phyloP scores from a whole-genome alignment of 37 sponge, comb jelly and placozoan species.

The Geodia barretti region DNA sequence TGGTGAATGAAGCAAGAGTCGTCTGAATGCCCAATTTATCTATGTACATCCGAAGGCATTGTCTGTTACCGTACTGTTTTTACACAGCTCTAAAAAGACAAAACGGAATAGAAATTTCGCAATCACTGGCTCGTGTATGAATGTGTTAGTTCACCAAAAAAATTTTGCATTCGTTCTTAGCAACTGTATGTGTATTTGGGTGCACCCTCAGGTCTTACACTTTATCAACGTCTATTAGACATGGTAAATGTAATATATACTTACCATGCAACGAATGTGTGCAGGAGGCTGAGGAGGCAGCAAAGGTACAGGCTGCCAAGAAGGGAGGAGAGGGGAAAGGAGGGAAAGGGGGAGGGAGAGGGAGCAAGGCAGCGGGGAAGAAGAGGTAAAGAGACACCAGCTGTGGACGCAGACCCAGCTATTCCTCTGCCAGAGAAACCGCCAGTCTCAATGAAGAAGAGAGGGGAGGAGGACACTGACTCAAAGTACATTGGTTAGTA shows the following conservation, averaged over 20 bases:
- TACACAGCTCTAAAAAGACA: no score
- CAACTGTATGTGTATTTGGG: no score
- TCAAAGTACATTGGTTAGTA: slow-evolving; percentile 62
- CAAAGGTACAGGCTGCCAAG: background rate
- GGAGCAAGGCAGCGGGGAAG: slow-evolving; percentile 10
- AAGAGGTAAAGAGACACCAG: slow-evolving; percentile 69
- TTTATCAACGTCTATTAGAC: no score
- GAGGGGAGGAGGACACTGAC: slow-evolving; percentile 86
- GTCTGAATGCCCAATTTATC: background rate
- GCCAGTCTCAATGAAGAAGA: slow-evolving; percentile 77
- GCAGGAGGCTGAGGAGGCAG: background rate
- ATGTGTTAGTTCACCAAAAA: no score
- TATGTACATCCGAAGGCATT: no score
- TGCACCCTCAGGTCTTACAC: no score
- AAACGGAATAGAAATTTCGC: no score
- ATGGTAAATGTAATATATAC: background rate
- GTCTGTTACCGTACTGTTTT: no score
- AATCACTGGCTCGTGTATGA: no score
- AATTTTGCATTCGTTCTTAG: no score
- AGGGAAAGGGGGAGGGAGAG: background rate
- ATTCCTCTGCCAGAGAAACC: slow-evolving; percentile 70
- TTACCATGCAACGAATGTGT: background rate
- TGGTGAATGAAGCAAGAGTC: background rate
- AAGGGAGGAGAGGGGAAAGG: background rate
- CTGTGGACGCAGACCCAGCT: slow-evolving; percentile 17